Evolutionary conservation across 1,140 invertebrate genomes (phyloP), one percentile per base, ranked within the genome.

Genomic region (Berghia stephanieae): DNA sequence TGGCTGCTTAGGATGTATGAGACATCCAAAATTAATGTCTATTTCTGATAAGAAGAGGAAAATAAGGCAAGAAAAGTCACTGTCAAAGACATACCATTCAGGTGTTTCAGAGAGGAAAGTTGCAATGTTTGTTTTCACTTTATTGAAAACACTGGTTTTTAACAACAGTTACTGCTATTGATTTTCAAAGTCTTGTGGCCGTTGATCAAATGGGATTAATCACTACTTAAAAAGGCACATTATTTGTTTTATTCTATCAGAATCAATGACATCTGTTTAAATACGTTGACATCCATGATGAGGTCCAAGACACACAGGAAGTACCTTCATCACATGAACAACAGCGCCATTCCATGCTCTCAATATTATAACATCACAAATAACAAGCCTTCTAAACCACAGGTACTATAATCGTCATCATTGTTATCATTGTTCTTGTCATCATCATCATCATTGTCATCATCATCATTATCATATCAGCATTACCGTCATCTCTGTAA

Each of bases 191-290:
- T n/a, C n/a, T n/a, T n/a, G n/a, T n/a, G n/a, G n/a, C n/a, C n/a
- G n/a, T n/a, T n/a, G n/a, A n/a, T n/a, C n/a, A n/a, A n/a, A n/a
- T n/a, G n/a, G n/a, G n/a, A n/a, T n/a, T n/a, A n/a, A n/a, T n/a
- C n/a, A n/a, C n/a, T n/a, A n/a, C n/a, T n/a, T n/a, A n/a, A n/a
- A n/a, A n/a, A n/a, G n/a, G 13, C 27, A 63, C 57, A 18, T 63
- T 63, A 27, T 63, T 27, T 63, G 10, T 27, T 27, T 63, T 13
- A 18, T 6, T 63, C 13, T 68, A n/a, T 68, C 57, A 75, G 72
- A 24, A 75, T 75, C 21, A 75, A 52, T n/a, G 72, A 75, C 4
- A 75, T 75, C 24, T 75, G 72, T 42, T 31, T 75, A n/a, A 63
- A 2, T 27, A 75, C 52, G 18, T 34, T 75, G n/a, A 40, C 31